Evolutionary conservation across 2,888 invertebrate species (phyloP).

Genomic region (Brenthis hecate): DNA sequence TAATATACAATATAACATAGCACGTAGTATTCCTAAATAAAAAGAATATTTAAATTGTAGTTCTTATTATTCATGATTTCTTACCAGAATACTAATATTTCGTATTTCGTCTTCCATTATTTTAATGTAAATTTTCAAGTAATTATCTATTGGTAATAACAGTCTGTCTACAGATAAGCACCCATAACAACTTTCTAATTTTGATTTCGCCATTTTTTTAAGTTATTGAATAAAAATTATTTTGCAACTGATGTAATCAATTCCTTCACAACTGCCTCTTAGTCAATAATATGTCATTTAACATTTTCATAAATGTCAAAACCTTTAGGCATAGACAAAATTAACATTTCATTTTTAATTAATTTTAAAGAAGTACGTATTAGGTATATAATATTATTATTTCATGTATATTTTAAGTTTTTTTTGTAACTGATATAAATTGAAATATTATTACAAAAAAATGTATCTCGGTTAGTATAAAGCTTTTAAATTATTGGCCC

Average conservation of each 20-base stretch:
- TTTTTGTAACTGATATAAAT: too few species aligned
- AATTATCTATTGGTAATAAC: slow-evolving; percentile 27
- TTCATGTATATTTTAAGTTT: not conserved
- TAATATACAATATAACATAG: not conserved
- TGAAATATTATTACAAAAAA: too few species aligned
- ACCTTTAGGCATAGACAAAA: slow-evolving; percentile 4
- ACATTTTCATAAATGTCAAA: slow-evolving; percentile 13
- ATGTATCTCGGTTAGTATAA: too few species aligned
- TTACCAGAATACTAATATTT: slow-evolving; percentile 4
- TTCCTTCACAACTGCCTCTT: slow-evolving; percentile 17
- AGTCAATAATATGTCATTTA: slow-evolving; percentile 11
- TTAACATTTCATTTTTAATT: not conserved
- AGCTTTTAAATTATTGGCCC: too few species aligned
- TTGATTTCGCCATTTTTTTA: not conserved
- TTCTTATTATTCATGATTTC: not conserved
- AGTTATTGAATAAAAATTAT: not conserved
- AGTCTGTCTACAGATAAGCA: slow-evolving; percentile 38
- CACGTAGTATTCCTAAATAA: not conserved
- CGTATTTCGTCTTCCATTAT: slow-evolving; percentile 25
- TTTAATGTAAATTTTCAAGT: slow-evolving; percentile 29
- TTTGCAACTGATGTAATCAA: not conserved
- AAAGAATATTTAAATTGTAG: not conserved
- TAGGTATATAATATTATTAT: not conserved
- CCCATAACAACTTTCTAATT: slow-evolving; percentile 27
- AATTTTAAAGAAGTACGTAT: not conserved